Evolutionary conservation across 2,888 invertebrate species (phyloP).

Genomic region (Vesta saturnalis): DNA sequence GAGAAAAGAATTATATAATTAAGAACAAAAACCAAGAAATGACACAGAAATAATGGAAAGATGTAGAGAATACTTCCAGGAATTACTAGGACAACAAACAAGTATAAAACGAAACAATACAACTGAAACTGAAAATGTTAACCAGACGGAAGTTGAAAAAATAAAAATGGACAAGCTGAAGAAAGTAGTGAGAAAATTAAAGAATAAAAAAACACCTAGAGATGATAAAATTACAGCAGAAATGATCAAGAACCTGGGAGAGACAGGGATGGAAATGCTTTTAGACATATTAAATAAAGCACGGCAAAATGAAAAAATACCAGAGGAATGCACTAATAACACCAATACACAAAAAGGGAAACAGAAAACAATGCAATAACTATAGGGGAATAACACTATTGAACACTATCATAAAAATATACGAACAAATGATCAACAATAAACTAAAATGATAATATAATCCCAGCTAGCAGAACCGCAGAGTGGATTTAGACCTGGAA

Average conservation of each 20-base stretch:
- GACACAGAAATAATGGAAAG: background rate
- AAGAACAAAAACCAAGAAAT: background rate
- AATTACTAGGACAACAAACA: too few species aligned
- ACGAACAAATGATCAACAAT: background rate
- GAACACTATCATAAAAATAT: too few species aligned
- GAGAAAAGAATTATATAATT: too few species aligned
- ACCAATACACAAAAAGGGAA: background rate
- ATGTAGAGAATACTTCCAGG: too few species aligned
- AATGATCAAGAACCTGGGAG: too few species aligned
- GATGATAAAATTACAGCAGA: too few species aligned
- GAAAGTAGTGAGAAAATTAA: background rate
- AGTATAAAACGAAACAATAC: background rate
- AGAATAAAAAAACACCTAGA: background rate
- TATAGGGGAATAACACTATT: too few species aligned
- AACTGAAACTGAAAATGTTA: background rate
- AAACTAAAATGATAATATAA: background rate
- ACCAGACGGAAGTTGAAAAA: background rate
- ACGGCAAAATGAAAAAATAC: background rate
- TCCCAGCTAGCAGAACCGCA: too few species aligned
- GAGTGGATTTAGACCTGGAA: background rate
- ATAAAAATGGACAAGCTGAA: too few species aligned
- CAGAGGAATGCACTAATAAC: background rate
- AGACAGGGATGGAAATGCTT: background rate
- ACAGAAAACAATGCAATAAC: too few species aligned
- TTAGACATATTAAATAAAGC: background rate